phyloP scores from a whole-genome alignment of 1,140 invertebrate genomes.

The Archegozetes longisetosus region DNA sequence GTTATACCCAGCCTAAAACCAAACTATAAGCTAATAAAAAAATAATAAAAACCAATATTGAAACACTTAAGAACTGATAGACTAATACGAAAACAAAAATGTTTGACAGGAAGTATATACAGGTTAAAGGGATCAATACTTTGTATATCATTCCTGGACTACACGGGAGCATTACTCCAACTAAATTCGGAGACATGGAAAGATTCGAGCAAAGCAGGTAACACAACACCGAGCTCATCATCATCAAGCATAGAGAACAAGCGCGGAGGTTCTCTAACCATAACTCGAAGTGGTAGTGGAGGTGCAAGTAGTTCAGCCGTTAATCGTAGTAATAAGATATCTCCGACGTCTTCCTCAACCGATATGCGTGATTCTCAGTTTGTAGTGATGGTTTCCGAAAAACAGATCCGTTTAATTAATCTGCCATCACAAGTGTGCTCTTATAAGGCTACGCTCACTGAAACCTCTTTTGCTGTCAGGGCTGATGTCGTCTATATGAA shows the following conservation, averaged over 20 bases:
- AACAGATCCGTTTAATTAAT: conserved; percentile 81
- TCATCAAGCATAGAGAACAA: conserved; percentile 6
- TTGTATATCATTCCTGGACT: conserved; percentile 86
- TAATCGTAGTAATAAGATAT: conserved; percentile 41
- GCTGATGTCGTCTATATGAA: conserved; percentile 81
- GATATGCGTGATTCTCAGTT: conserved; percentile 65
- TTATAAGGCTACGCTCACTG: conserved; percentile 45
- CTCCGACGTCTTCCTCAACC: conserved; percentile 43
- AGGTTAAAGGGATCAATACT: conserved; percentile 83
- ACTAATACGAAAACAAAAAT: too few relatives aligned
- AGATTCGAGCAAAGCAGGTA: conserved; percentile 31
- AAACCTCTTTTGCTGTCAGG: conserved; percentile 75
- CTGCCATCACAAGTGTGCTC: conserved; percentile 62
- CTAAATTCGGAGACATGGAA: conserved; percentile 71
- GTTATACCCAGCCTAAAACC: too few relatives aligned
- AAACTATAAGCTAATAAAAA: too few relatives aligned
- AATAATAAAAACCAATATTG: too few relatives aligned
- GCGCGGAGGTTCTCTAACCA: conserved; percentile 6
- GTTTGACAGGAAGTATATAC: conserved; percentile 67
- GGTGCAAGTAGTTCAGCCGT: neutral
- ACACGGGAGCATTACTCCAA: conserved; percentile 67
- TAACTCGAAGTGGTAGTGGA: conserved; percentile 6
- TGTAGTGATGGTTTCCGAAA: conserved; percentile 80
- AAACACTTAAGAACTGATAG: too few relatives aligned
- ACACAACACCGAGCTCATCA: neutral